These are phyloP conservation scores for Apodemus sylvaticus DNA, from an alignment of 2,113 vertebrate genomes.

Conservation along the genomic window DNA sequence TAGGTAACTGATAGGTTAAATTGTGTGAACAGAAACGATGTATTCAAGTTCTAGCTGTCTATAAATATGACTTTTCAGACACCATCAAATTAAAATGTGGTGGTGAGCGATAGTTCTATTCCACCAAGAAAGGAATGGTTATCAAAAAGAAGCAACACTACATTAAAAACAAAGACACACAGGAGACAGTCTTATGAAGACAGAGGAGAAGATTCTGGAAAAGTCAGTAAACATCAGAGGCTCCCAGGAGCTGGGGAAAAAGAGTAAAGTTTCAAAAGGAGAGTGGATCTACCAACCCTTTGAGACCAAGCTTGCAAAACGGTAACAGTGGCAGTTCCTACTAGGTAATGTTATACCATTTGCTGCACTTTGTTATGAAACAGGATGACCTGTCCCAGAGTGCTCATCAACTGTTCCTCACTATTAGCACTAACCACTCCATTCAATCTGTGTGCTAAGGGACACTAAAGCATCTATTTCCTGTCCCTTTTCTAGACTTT, in stretches of 20 bases:
- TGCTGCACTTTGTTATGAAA: not conserved
- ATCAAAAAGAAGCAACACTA: not conserved
- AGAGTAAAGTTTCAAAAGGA: not conserved
- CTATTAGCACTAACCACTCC: not conserved
- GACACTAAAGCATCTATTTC: not conserved
- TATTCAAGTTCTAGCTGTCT: not conserved
- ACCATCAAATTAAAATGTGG: not conserved
- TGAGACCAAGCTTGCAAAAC: not conserved
- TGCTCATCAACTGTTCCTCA: no score
- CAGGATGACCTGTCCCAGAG: not conserved
- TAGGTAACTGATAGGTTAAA: not conserved
- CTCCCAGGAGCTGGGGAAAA: not conserved
- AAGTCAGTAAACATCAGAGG: not conserved
- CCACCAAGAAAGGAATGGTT: not conserved
- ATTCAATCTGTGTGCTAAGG: not conserved
- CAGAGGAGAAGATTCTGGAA: not conserved
- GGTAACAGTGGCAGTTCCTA: not conserved
- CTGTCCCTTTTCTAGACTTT: not conserved
- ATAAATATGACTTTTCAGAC: not conserved
- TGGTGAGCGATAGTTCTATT: not conserved
- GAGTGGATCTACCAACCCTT: no score
- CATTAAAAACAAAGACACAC: not conserved
- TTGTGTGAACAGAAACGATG: not conserved
- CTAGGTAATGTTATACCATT: not conserved
- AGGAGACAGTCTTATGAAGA: rapidly evolving